phyloP scores from a whole-genome alignment of 1,140 invertebrate species.

The Papilio polyxenes region DNA sequence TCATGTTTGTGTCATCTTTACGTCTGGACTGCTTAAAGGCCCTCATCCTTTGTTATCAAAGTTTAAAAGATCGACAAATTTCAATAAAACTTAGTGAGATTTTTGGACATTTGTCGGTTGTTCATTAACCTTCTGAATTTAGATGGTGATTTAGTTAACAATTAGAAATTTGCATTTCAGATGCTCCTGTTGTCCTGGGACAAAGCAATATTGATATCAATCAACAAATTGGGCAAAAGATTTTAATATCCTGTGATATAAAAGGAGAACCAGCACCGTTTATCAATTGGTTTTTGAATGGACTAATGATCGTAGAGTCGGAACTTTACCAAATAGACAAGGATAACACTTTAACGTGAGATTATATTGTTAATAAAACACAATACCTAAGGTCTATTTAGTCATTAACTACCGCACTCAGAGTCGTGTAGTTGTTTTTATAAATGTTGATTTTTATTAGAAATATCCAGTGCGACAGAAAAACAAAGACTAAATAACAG shows the following conservation, averaged over 20 bases:
- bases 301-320: not conserved
- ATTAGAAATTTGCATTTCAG: not conserved
- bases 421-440: too few relatives aligned
- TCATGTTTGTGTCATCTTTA: not conserved
- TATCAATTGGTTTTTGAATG: not conserved
- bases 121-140: too few relatives aligned
- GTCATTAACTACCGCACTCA: not conserved
- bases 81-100: not conserved
- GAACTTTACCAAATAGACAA: not conserved
- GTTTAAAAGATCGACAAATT: not conserved
- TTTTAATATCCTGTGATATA: slow-evolving; percentile 6
- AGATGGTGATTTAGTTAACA: not conserved
- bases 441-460: too few relatives aligned
- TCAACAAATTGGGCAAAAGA: not conserved
- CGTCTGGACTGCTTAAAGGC: not conserved
- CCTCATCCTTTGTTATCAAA: not conserved
- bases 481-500: too few relatives aligned
- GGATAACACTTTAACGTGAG: slow-evolving; percentile 5
- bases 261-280: not conserved
- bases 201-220: not conserved
- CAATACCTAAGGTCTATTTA: too few relatives aligned
- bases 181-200: slow-evolving; percentile 1
- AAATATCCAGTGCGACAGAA: too few relatives aligned
- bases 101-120: too few relatives aligned
- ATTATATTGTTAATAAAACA: not conserved